Conservation (phyloP, 2,797 vertebrate genomes). For the Arrhamphus sclerolepis region DNA sequence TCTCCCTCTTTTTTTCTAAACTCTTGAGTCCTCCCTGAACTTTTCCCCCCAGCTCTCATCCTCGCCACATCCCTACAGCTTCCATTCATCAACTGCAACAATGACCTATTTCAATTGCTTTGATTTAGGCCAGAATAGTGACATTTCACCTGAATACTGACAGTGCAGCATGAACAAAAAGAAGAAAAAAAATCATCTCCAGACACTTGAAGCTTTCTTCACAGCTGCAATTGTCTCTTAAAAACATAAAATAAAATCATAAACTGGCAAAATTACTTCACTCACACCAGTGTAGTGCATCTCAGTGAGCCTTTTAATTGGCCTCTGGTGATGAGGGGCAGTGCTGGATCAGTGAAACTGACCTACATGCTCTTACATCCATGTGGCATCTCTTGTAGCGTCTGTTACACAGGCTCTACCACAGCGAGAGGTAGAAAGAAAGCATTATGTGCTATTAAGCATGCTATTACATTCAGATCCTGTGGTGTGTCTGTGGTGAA, state of each 20-base stretch:
- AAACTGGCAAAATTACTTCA: no score
- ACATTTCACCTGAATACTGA: constrained; percentile 39
- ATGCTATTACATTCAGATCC: constrained; percentile 6
- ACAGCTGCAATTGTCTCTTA: background rate
- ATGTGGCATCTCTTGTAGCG: background rate
- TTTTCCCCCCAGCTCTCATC: constrained; percentile 12
- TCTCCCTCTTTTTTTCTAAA: constrained; percentile 11
- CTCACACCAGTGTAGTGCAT: no score
- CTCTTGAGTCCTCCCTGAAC: constrained; percentile 14
- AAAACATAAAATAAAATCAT: constrained; percentile 4
- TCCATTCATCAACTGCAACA: constrained; percentile 31
- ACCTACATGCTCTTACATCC: constrained; percentile 34
- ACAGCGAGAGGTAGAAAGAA: background rate
- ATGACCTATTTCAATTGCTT: constrained; percentile 61
- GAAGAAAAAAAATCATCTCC: background rate
- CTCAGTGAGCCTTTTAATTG: constrained; percentile 10
- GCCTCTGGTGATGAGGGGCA: constrained; percentile 5
- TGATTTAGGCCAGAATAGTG: constrained; percentile 40
- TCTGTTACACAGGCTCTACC: background rate
- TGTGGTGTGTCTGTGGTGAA: constrained; percentile 13
- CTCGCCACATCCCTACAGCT: constrained; percentile 38
- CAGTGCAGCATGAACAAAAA: background rate
- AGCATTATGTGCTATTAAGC: background rate
- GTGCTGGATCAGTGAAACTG: constrained; percentile 7
- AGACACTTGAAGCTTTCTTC: background rate